A percentile compares a stretch with the other conserved stretches of the same genome.
These are phyloP conservation scores for Sciurus vulgaris DNA, from an alignment of 2,797 vertebrate genomes.

Conservation along the genomic window DNA sequence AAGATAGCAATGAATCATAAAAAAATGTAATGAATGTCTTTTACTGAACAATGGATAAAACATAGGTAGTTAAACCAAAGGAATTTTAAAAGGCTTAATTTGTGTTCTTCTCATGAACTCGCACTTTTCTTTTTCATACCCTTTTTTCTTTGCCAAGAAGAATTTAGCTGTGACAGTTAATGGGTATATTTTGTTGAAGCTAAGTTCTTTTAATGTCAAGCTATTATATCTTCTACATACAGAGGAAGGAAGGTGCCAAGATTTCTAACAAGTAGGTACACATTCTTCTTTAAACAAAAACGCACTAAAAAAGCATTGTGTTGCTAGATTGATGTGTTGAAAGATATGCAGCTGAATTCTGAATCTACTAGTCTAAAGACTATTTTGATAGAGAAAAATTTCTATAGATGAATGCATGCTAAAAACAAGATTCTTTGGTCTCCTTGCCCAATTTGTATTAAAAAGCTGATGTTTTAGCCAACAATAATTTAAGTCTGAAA, in stretches of 20 bases:
- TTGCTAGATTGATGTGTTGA: slow-evolving; percentile 73
- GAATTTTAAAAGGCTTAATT: slow-evolving; percentile 75
- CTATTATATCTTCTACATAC: slow-evolving; percentile 72
- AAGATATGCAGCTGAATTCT: slow-evolving; percentile 77
- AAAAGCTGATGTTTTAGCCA: slow-evolving; percentile 49
- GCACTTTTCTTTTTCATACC: neutral
- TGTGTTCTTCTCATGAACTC: slow-evolving; percentile 58
- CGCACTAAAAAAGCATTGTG: slow-evolving; percentile 71
- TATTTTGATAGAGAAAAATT: slow-evolving; percentile 14
- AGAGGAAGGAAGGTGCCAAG: slow-evolving; percentile 61
- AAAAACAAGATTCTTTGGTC: slow-evolving; percentile 73
- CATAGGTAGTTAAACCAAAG: slow-evolving; percentile 67
- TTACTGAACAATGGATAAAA: slow-evolving; percentile 60
- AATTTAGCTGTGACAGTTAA: slow-evolving; percentile 75
- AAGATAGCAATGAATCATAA: slow-evolving; percentile 72
- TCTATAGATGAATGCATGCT: slow-evolving; percentile 60
- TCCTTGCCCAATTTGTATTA: slow-evolving; percentile 75
- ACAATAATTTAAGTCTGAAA: slow-evolving; percentile 31
- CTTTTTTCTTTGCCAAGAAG: slow-evolving; percentile 45
- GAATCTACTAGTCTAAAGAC: slow-evolving; percentile 58
- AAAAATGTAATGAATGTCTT: slow-evolving; percentile 63
- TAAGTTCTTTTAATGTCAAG: slow-evolving; percentile 75
- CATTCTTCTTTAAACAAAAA: slow-evolving; percentile 76
- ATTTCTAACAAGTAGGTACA: slow-evolving; percentile 73
- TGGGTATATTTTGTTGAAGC: slow-evolving; percentile 76